Evolutionary conservation across 1,140 invertebrate species (phyloP).

Genomic region (Procambarus virginalis): DNA sequence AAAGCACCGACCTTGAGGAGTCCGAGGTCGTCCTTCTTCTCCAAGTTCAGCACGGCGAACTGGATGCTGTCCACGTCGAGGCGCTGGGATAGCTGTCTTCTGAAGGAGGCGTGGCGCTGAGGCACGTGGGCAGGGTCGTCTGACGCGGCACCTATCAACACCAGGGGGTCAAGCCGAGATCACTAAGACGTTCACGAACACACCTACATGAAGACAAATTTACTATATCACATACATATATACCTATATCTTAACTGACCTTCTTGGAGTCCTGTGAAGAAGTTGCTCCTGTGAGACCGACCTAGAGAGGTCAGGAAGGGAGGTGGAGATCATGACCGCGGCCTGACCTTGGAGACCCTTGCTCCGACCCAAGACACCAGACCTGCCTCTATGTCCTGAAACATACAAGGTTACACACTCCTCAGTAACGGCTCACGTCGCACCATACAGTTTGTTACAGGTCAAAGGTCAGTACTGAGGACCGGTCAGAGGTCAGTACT

Average conservation of each 20-base stretch:
- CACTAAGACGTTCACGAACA: no score
- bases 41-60: conserved; percentile 84
- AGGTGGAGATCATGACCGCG: conserved; percentile 79
- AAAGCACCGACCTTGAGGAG: conserved; percentile 80
- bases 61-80: conserved; percentile 84
- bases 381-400: conserved; percentile 53
- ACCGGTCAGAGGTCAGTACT: no score
- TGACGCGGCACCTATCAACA: conserved; percentile 81
- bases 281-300: conserved; percentile 83
- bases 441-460: no score
- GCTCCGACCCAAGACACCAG: conserved; percentile 33
- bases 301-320: conserved; percentile 82
- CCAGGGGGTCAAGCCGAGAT: neutral
- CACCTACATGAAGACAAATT: no score
- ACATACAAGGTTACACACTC: no score
- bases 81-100: conserved; percentile 84
- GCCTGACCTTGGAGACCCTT: conserved; percentile 27
- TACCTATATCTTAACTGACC: conserved; percentile 14
- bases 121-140: conserved; percentile 86
- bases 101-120: conserved; percentile 85
- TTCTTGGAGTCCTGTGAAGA: conserved; percentile 76
- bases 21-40: conserved; percentile 79
- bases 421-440: no score
- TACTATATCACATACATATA: no score
- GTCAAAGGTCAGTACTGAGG: no score